phyloP scores from a whole-genome alignment of 1,140 invertebrate species.

The Apis laboriosa region DNA sequence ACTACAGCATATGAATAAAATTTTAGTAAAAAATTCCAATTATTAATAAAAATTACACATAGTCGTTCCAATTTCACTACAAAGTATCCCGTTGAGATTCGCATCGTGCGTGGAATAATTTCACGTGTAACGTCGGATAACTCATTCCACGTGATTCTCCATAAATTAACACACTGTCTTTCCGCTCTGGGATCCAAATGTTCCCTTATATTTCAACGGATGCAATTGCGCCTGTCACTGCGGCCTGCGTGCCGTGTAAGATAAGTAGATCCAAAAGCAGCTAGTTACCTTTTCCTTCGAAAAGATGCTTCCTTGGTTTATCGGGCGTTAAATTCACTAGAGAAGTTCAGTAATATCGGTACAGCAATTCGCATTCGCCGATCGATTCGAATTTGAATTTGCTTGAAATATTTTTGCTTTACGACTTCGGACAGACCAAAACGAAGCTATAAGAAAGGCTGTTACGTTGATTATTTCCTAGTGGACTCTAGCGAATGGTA shows the following conservation, averaged over 20 bases:
- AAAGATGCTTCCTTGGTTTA: slow-evolving; percentile 2
- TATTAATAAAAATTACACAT: too few species aligned
- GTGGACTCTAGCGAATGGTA: background rate
- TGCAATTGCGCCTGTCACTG: slow-evolving; percentile 25
- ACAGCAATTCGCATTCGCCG: slow-evolving; percentile 12
- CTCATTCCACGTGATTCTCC: background rate
- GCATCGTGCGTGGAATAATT: background rate
- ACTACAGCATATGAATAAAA: too few species aligned
- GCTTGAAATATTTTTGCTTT: slow-evolving; percentile 3
- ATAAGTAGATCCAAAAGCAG: background rate
- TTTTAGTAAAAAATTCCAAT: too few species aligned
- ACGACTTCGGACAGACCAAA: background rate
- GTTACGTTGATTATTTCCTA: too few species aligned
- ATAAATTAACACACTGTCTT: slow-evolving; percentile 7
- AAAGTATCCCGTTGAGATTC: background rate
- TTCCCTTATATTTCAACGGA: slow-evolving; percentile 11
- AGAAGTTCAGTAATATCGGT: slow-evolving; percentile 30
- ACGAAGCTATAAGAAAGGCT: background rate
- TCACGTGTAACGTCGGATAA: background rate
- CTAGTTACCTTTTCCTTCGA: slow-evolving; percentile 10
- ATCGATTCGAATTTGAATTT: slow-evolving; percentile 36
- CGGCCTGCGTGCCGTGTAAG: slow-evolving; percentile 6
- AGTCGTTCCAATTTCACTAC: background rate
- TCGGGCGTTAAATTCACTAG: slow-evolving; percentile 28
- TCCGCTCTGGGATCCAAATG: background rate